Percentiles rank a stretch among this genome's conserved stretches.
Conservation (phyloP, 2,888 invertebrate genomes). For the Drosophila buzzatii region DNA sequence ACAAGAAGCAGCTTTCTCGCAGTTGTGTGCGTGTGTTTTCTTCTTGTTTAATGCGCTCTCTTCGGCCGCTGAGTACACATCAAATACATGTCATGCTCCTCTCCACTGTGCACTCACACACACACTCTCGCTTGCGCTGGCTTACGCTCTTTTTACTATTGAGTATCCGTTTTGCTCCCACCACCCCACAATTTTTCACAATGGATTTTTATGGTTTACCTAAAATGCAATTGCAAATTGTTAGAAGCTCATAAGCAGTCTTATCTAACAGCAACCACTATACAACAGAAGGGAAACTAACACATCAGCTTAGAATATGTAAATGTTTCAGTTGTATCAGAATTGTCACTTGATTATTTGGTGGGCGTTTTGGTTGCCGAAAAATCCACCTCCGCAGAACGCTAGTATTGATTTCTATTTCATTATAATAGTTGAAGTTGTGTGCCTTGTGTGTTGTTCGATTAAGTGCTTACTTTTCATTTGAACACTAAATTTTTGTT, state of each 20-base stretch:
- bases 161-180: slow-evolving; percentile 80
- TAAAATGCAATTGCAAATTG: slow-evolving; percentile 61
- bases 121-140: slow-evolving; percentile 49
- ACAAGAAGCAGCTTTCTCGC: slow-evolving; percentile 27
- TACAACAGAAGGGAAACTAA: slow-evolving; percentile 16
- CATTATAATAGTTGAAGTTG: slow-evolving; percentile 1
- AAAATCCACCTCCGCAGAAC: slow-evolving; percentile 28
- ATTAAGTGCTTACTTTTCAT: slow-evolving; percentile 54
- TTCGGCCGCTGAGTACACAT: slow-evolving; percentile 71
- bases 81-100: slow-evolving; percentile 65
- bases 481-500: slow-evolving; percentile 44
- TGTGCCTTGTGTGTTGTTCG: background rate
- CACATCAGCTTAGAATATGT: slow-evolving; percentile 12
- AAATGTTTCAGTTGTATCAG: slow-evolving; percentile 35
- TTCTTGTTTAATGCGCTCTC: slow-evolving; percentile 68
- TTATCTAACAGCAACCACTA: slow-evolving; percentile 15
- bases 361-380: slow-evolving; percentile 52
- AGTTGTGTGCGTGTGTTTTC: slow-evolving; percentile 54
- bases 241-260: slow-evolving; percentile 22
- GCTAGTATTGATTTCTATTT: slow-evolving; percentile 43
- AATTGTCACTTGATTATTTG: slow-evolving; percentile 26
- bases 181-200: slow-evolving; percentile 81
- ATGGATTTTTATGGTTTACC: slow-evolving; percentile 79
- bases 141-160: slow-evolving; percentile 70
- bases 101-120: slow-evolving; percentile 52